Conservation (phyloP, 1,140 invertebrate species). For the Teleopsis dalmanni region DNA sequence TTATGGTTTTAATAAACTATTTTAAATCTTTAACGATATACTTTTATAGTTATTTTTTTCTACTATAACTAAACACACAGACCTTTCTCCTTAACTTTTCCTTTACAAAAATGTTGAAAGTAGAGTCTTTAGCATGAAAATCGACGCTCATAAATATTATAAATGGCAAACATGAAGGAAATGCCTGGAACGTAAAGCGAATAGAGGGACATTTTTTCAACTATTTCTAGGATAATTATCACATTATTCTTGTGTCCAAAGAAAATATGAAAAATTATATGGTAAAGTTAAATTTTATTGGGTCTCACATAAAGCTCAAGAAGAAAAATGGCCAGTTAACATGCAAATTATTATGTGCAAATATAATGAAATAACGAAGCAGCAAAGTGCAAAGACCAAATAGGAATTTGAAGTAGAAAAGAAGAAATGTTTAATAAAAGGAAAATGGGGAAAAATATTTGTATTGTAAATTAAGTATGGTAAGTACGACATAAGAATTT, state of each 20-base stretch:
- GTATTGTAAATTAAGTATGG: background rate
- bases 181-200: background rate
- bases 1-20: too few relatives aligned
- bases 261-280: background rate
- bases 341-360: constrained; percentile 4
- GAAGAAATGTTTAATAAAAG: background rate
- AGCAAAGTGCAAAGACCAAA: background rate
- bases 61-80: too few relatives aligned
- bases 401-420: background rate
- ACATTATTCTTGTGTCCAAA: background rate
- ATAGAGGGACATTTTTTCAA: background rate
- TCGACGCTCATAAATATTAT: background rate
- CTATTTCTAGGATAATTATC: background rate
- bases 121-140: too few relatives aligned
- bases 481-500: background rate
- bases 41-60: too few relatives aligned
- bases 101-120: too few relatives aligned
- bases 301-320: too few relatives aligned
- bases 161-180: background rate
- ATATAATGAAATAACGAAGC: background rate
- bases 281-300: too few relatives aligned
- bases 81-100: too few relatives aligned
- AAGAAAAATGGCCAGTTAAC: constrained; percentile 6
- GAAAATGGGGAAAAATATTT: background rate
- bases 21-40: too few relatives aligned